These are phyloP conservation scores for Tokudaia muenninki DNA, from an alignment of 2,797 vertebrate species.

Conservation along the genomic window DNA sequence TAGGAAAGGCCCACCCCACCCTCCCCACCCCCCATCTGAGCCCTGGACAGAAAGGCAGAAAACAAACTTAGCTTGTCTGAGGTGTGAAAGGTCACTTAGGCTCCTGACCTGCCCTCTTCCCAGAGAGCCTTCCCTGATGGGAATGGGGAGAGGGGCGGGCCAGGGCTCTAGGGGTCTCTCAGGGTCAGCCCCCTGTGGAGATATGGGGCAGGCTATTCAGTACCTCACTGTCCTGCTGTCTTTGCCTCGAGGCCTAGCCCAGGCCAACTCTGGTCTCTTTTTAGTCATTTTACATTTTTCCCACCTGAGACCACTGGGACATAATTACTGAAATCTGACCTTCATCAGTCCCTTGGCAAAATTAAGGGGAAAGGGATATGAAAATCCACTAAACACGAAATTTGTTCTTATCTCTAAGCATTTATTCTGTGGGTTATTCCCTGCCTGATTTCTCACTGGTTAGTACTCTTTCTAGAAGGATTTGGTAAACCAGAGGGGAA, in stretches of 20 bases:
- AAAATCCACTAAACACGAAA: background rate
- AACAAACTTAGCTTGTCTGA: conserved; percentile 88
- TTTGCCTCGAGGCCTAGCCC: conserved; percentile 66
- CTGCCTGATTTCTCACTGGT: background rate
- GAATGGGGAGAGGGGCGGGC: conserved; percentile 79
- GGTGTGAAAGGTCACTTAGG: conserved; percentile 84
- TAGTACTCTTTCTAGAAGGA: background rate
- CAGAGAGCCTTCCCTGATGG: conserved; percentile 67
- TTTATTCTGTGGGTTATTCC: background rate
- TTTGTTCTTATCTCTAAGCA: background rate
- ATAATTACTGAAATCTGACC: background rate
- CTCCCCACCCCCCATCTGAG: conserved; percentile 85
- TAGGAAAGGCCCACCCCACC: conserved; percentile 84
- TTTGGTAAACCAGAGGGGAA: background rate
- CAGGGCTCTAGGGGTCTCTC: conserved; percentile 66
- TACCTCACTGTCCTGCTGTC: conserved; percentile 48
- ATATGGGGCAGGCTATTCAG: conserved; percentile 43
- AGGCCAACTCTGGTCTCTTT: conserved; percentile 24
- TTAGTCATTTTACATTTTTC: conserved; percentile 25
- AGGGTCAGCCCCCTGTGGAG: conserved; percentile 76
- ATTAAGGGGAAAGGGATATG: background rate
- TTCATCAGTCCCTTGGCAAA: background rate
- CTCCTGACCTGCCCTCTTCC: conserved; percentile 79
- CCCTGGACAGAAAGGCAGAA: conserved; percentile 86
- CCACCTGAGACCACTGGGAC: conserved; percentile 37